Conservation (phyloP, 2,888 invertebrate genomes). For the Eumerus sabulonum region DNA sequence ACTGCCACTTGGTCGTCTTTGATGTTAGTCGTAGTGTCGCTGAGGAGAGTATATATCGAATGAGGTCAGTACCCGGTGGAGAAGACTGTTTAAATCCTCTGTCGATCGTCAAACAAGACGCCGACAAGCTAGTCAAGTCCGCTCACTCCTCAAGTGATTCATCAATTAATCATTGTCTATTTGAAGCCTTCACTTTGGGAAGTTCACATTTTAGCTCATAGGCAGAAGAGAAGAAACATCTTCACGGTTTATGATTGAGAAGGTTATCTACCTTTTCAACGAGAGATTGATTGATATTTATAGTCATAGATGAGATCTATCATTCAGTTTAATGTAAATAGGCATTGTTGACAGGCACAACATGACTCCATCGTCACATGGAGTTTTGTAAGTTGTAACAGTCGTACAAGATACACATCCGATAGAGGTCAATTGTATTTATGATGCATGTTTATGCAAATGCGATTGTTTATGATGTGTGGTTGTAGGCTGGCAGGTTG, state of each 20-base stretch:
- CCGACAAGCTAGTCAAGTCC: neutral
- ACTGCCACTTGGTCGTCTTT: no score
- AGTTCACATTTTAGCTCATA: no score
- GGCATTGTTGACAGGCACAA: slow-evolving; percentile 32
- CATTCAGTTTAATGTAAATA: slow-evolving; percentile 36
- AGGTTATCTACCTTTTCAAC: slow-evolving; percentile 57
- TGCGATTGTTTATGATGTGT: slow-evolving; percentile 35
- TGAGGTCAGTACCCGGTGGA: no score
- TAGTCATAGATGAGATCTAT: slow-evolving; percentile 43
- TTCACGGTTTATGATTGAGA: slow-evolving; percentile 17
- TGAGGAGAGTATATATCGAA: no score
- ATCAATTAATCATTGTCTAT: slow-evolving; percentile 61
- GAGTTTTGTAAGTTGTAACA: no score
- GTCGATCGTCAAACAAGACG: no score
- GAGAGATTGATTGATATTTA: slow-evolving; percentile 38
- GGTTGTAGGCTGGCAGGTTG: neutral
- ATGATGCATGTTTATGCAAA: slow-evolving; percentile 58
- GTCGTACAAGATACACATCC: no score
- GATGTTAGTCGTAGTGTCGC: no score
- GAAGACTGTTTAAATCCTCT: no score
- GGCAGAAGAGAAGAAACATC: neutral
- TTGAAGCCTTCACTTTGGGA: slow-evolving; percentile 31
- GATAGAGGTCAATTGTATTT: slow-evolving; percentile 59
- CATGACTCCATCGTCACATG: neutral
- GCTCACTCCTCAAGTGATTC: slow-evolving; percentile 17